Evolutionary conservation across 2,888 invertebrate species (phyloP), one percentile per base, ranked within the genome.

Genomic region (Brachypalpus laphriformis): DNA sequence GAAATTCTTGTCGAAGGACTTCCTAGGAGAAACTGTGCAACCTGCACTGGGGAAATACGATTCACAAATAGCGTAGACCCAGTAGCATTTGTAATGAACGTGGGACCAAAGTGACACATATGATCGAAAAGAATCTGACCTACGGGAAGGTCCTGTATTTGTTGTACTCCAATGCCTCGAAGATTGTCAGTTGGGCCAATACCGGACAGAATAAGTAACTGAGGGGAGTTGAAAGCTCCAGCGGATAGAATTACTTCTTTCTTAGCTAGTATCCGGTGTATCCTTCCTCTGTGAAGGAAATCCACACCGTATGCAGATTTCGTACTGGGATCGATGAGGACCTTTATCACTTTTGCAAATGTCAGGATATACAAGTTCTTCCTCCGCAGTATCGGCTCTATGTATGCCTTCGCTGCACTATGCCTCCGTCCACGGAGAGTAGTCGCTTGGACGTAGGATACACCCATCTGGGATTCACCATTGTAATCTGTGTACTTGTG

Each of bases 141-240:
- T 0, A 96, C 95, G 0, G 95, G 95, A 14, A 96, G 91, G 87
- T 95, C 93, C 86, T 94, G 92, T 2, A 95, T 88, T 0, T 95
- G 90, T 0, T 94, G 94, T 76, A 96, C 93, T 0, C 93, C 93
- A 3, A 94, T 90, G 2, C 93, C 91, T 16, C 91, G 89, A 1
- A 95, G 90, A 88, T 95, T 93, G 51, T 93, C 89, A 77, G 89
- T 91, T 0, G 94, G 94, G 1, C 94, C 94, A 11, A 94, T 89
- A 0, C 97, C 97, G 5, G 97, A 97, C 4, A 98, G 91, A 96
- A 98, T 97, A 8, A 98, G 93, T 2, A 98, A 90, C 91, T 98
- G 98, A 0, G 98, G 97, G 0, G 97, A 96, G 88, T 96, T 97
- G 86, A 98, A 95, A 1, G 97, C 94, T 0, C 98, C 98, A 1